Evolutionary conservation across 1,140 invertebrate species (phyloP), one percentile per base, ranked within the genome.

Genomic region (Luehdorfia chinensis): DNA sequence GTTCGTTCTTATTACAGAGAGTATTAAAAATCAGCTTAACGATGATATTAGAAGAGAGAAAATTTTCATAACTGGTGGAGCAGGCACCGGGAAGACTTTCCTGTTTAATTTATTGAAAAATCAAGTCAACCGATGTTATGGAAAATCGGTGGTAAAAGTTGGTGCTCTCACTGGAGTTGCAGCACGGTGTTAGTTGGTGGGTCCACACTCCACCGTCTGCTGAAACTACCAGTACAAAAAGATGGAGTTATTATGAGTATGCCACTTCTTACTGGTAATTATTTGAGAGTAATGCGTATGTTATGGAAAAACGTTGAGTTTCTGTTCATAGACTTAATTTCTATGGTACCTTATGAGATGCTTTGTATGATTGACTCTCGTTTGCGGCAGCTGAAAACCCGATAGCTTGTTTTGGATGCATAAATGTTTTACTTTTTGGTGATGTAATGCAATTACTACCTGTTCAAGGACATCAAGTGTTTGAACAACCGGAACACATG

Each of bases 301-400:
- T 47, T 63, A 53, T 87, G 75, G 77, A 52, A 62, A 58, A 23
- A 83, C 21, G 54, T 72, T 32, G 53, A 83, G 18, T 85, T 75
- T 57, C 52, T 86, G 4, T 73, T 84, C 44, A 74, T 81, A 11
- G 78, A 85, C 49, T 76, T 84, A 75, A 81, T 86, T 55, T 84
- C 69, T 34, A 77, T 76, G 71, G 64, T 79, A 2, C 55, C 71
- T 0, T 77, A 72, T 50, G 59, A 75, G 30, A 81, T 73, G 60
- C 28, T 85, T 6, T 75, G 74, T 28, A 77, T 66, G 57, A 81
- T 86, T 15, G 68, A 84, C 21, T 60, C 61, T 11, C 49, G n/a
- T n/a, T 75, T 30, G 18, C 47, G 7, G n/a, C 2, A 9, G 14
- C n/a, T n/a, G n/a, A n/a, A n/a, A n/a, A n/a, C n/a, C n/a, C n/a